A percentile compares a stretch with the other conserved stretches of the same genome.
Conservation (phyloP, 2,113 vertebrate genomes). For the Notothenia coriiceps region DNA sequence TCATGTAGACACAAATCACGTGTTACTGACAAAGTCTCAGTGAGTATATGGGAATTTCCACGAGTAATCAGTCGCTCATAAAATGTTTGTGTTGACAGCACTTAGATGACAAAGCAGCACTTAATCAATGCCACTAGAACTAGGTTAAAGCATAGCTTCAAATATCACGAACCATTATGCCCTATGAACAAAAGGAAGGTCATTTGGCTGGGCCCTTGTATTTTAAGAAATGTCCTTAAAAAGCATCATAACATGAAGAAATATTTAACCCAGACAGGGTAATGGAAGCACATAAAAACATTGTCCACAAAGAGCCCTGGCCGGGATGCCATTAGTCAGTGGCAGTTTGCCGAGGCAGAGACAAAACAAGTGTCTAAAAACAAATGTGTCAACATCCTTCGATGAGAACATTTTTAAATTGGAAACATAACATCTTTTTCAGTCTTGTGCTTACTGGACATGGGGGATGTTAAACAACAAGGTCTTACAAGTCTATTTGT, state of each 20-base stretch:
- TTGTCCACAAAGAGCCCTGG: constrained; percentile 8
- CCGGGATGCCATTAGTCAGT: constrained; percentile 40
- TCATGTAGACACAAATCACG: not conserved
- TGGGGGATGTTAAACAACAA: not conserved
- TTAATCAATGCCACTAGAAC: constrained; percentile 1
- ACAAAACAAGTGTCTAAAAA: constrained; percentile 49
- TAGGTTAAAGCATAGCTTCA: not conserved
- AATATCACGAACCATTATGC: not conserved
- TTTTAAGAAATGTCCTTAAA: not conserved
- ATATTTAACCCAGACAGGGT: constrained; percentile 15
- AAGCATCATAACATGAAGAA: constrained; percentile 1
- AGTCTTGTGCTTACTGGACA: not conserved
- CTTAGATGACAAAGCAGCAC: not conserved
- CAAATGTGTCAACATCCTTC: constrained; percentile 9
- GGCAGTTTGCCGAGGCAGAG: constrained; percentile 40
- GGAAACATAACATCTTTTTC: not conserved
- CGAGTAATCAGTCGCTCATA: constrained; percentile 2
- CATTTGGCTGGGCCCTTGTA: not conserved
- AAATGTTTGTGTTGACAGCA: constrained; percentile 12
- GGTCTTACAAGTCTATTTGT: not conserved
- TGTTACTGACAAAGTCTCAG: not conserved
- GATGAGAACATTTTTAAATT: constrained; percentile 7
- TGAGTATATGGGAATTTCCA: not conserved
- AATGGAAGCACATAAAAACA: constrained; percentile 35
- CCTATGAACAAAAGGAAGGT: not conserved